Conservation (phyloP, 2,888 invertebrate genomes). For the Nymphalis urticae region DNA sequence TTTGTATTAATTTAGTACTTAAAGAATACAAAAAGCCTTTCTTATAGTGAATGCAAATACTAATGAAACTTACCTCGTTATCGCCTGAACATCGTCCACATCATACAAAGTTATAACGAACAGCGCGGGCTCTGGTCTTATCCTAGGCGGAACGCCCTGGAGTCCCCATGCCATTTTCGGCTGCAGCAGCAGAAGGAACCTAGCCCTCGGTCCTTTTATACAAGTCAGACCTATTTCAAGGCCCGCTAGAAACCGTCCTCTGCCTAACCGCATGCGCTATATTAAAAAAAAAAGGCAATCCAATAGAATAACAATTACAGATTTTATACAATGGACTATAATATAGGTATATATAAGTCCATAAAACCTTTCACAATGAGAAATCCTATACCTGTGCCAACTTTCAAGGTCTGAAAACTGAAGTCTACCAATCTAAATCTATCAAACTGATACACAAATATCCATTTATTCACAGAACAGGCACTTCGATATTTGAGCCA, state of each 20-base stretch:
- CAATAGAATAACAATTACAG: background rate
- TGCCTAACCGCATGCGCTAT: slow-evolving; percentile 59
- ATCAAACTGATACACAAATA: too few species aligned
- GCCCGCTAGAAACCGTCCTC: slow-evolving; percentile 57
- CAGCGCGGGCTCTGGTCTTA: slow-evolving; percentile 59
- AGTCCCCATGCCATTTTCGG: slow-evolving; percentile 64
- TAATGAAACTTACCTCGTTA: slow-evolving; percentile 48
- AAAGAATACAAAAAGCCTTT: too few species aligned
- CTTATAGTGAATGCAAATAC: too few species aligned
- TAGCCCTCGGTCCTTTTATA: slow-evolving; percentile 59
- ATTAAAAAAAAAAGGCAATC: slow-evolving; percentile 10
- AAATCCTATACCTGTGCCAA: too few species aligned
- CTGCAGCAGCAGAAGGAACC: slow-evolving; percentile 58
- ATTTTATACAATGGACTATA: too few species aligned
- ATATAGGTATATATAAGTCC: too few species aligned
- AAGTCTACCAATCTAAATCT: too few species aligned
- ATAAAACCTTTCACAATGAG: too few species aligned
- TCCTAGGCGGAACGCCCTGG: slow-evolving; percentile 57
- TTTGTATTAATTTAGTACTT: too few species aligned
- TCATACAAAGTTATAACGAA: slow-evolving; percentile 60
- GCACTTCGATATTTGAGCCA: too few species aligned
- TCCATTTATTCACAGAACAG: too few species aligned
- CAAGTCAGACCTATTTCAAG: slow-evolving; percentile 61
- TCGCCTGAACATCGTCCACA: slow-evolving; percentile 54
- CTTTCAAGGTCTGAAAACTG: too few species aligned